Evolutionary conservation across 2,888 invertebrate species (phyloP).

Genomic region (Dinocampus coccinellae): DNA sequence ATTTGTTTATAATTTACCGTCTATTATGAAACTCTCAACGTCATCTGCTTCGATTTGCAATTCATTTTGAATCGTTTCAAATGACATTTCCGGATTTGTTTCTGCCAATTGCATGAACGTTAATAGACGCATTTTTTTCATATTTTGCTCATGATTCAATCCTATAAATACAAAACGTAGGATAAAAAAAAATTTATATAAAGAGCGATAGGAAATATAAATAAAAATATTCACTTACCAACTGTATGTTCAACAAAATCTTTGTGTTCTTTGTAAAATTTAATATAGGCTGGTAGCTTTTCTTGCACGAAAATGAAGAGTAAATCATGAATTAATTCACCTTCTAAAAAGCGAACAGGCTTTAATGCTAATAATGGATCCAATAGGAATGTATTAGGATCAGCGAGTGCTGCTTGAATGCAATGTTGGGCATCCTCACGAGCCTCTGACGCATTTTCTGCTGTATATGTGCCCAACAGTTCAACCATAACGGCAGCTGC

Average conservation of each 20-base stretch:
- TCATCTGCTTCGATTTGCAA: conserved; percentile 88
- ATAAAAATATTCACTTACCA: conserved; percentile 60
- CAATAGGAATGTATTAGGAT: conserved; percentile 94
- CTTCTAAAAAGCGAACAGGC: conserved; percentile 95
- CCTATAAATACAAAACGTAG: conserved; percentile 73
- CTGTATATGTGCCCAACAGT: conserved; percentile 94
- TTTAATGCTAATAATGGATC: conserved; percentile 94
- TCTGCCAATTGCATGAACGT: conserved; percentile 99
- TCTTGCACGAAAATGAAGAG: conserved; percentile 96
- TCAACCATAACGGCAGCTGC: conserved; percentile 98
- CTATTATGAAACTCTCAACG: conserved; percentile 97
- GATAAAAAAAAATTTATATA: conserved; percentile 8
- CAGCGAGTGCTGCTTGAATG: conserved; percentile 94
- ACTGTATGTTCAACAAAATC: conserved; percentile 83
- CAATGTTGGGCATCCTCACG: conserved; percentile 97
- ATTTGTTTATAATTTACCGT: conserved; percentile 78
- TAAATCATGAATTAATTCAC: conserved; percentile 94
- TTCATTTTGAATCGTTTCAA: conserved; percentile 89
- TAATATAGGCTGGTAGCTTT: conserved; percentile 90
- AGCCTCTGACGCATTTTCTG: conserved; percentile 96
- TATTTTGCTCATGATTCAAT: conserved; percentile 92
- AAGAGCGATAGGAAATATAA: neutral
- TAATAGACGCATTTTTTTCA: conserved; percentile 96
- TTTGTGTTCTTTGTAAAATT: conserved; percentile 92
- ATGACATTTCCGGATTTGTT: conserved; percentile 91